phyloP scores from a whole-genome alignment of 2,113 vertebrate species.

The Apus apus region DNA sequence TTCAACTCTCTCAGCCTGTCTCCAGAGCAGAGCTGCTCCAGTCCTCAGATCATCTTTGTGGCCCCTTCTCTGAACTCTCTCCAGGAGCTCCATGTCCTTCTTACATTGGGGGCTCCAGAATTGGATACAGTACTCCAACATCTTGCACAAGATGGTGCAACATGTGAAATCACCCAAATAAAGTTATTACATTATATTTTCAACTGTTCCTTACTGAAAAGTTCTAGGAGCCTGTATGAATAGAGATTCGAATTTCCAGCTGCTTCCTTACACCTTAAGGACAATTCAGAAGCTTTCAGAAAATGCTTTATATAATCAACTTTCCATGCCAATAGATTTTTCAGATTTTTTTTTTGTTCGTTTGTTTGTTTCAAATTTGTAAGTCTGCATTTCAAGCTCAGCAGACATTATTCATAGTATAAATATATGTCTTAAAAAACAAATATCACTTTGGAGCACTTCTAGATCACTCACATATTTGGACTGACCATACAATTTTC shows the following conservation, averaged over 20 bases:
- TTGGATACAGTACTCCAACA: not conserved
- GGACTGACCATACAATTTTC: not conserved
- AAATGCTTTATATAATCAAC: not conserved
- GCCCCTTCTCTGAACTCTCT: no score
- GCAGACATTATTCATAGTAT: not conserved
- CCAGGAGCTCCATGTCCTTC: no score
- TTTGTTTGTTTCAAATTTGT: not conserved
- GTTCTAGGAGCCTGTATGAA: not conserved
- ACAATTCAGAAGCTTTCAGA: not conserved
- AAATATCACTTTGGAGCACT: not conserved
- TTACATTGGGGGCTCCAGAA: no score
- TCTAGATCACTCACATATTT: not conserved
- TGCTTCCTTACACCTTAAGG: not conserved
- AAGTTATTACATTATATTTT: not conserved
- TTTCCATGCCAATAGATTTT: not conserved
- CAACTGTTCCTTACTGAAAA: not conserved
- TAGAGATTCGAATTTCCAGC: not conserved
- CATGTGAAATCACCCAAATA: not conserved
- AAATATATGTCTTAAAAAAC: not conserved
- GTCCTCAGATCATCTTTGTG: no score
- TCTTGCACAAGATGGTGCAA: not conserved
- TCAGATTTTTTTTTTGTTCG: not conserved
- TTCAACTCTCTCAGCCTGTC: no score
- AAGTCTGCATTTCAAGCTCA: not conserved
- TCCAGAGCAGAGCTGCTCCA: no score